A percentile compares a stretch with the other conserved stretches of the same genome.
Evolutionary conservation across 1,140 invertebrate genomes (phyloP).

Genomic region (Papilio machaon): DNA sequence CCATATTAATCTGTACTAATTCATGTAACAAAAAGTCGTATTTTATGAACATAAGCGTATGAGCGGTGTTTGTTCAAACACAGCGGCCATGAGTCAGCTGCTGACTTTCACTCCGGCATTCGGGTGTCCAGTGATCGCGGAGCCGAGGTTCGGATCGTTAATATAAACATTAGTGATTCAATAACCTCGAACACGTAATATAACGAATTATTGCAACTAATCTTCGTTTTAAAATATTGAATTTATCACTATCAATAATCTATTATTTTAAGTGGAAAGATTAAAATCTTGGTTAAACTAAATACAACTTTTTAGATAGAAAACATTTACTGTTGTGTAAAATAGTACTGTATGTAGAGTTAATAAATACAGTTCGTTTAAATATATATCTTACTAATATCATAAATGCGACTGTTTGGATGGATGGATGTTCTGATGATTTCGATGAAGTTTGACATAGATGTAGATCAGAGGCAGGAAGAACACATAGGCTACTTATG

Average conservation of each 20-base stretch:
- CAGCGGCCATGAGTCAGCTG: constrained; percentile 5
- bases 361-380: no score
- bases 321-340: no score
- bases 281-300: no score
- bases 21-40: neutral
- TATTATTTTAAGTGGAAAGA: neutral
- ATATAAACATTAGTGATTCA: neutral
- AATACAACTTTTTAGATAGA: no score
- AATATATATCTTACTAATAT: no score
- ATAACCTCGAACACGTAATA: neutral
- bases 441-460: no score
- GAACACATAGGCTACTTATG: no score
- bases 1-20: neutral
- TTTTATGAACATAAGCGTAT: constrained; percentile 6
- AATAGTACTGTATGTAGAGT: no score
- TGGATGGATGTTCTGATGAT: no score
- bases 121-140: neutral
- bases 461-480: no score
- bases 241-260: neutral
- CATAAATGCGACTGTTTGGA: no score
- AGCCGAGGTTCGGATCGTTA: neutral
- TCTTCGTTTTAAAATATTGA: neutral
- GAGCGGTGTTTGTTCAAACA: neutral
- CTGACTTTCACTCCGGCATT: neutral
- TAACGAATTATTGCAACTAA: neutral